A percentile compares a stretch with the other conserved stretches of the same genome.
Conservation (phyloP, 2,797 vertebrate species). For the Siniperca obscura region DNA sequence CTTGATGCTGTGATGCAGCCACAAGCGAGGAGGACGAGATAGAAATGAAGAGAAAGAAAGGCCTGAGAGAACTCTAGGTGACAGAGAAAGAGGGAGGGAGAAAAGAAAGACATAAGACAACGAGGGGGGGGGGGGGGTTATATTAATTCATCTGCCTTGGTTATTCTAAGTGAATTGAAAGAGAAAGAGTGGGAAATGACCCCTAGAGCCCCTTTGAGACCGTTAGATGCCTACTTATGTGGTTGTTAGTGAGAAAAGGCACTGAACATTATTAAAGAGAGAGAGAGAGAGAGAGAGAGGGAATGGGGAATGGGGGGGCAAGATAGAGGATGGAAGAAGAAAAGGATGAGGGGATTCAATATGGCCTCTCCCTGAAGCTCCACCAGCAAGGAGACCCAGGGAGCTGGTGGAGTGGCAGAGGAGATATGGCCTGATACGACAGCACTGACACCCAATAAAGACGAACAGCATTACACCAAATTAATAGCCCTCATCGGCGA, state of each 20-base stretch:
- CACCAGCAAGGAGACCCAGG: conserved; percentile 20
- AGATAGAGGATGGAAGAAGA: conserved; percentile 13
- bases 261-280: conserved; percentile 86
- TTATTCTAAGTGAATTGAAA: conserved; percentile 85
- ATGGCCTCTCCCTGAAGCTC: conserved; percentile 51
- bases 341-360: conserved; percentile 48
- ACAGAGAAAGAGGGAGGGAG: conserved; percentile 26
- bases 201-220: conserved; percentile 89
- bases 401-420: conserved; percentile 24
- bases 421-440: conserved; percentile 88
- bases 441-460: conserved; percentile 89
- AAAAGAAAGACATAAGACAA: conserved; percentile 4
- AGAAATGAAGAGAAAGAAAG: conserved; percentile 35
- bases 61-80: conserved; percentile 30
- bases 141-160: conserved; percentile 92
- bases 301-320: not conserved
- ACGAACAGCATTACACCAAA: conserved; percentile 80
- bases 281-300: conserved; percentile 14
- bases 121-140: conserved; percentile 60
- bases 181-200: conserved; percentile 91
- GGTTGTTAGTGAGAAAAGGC: conserved; percentile 81
- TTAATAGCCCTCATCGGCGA: conserved; percentile 88
- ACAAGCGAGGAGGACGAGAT: conserved; percentile 77
- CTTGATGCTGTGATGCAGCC: conserved; percentile 88
- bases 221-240: conserved; percentile 87